These are phyloP conservation scores for Xenopus laevis DNA, from an alignment of 2,113 vertebrate genomes.

Conservation along the genomic window DNA sequence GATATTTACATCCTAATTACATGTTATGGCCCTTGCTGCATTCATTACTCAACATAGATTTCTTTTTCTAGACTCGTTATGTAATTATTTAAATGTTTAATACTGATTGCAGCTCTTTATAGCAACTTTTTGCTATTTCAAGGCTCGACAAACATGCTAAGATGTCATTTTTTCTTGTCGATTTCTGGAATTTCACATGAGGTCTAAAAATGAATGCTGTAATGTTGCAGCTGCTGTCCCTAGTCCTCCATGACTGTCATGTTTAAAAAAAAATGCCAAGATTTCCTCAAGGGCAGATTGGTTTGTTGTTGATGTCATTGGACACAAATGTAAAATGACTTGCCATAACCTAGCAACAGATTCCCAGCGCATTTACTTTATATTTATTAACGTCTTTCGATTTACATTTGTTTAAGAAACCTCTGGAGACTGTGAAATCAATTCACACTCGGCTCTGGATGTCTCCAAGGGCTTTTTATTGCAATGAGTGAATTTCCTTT, in stretches of 20 bases:
- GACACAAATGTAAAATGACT: constrained; percentile 8
- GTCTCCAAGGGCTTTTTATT: neutral
- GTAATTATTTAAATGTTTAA: constrained; percentile 21
- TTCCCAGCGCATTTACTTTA: neutral
- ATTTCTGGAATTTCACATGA: neutral
- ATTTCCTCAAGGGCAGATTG: constrained; percentile 16
- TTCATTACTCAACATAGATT: no score
- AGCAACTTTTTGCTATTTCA: neutral
- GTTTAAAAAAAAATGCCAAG: constrained; percentile 21
- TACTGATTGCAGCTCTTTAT: neutral
- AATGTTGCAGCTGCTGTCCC: constrained; percentile 25
- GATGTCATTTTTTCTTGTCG: constrained; percentile 1
- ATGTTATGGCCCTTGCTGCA: no score
- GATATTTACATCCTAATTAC: no score
- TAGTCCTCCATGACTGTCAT: constrained; percentile 16
- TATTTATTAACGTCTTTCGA: neutral
- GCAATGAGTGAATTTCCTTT: neutral
- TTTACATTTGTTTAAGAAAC: neutral
- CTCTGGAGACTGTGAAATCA: constrained; percentile 8
- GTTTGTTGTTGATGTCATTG: constrained; percentile 15
- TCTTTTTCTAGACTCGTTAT: neutral
- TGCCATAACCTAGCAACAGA: constrained; percentile 12
- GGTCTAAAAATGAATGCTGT: constrained; percentile 10
- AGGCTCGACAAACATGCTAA: constrained; percentile 4
- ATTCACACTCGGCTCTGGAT: neutral